A percentile compares a stretch with the other conserved stretches of the same genome.
Evolutionary conservation across 2,113 vertebrate genomes (phyloP).

Genomic region (Aldabrachelys gigantea): DNA sequence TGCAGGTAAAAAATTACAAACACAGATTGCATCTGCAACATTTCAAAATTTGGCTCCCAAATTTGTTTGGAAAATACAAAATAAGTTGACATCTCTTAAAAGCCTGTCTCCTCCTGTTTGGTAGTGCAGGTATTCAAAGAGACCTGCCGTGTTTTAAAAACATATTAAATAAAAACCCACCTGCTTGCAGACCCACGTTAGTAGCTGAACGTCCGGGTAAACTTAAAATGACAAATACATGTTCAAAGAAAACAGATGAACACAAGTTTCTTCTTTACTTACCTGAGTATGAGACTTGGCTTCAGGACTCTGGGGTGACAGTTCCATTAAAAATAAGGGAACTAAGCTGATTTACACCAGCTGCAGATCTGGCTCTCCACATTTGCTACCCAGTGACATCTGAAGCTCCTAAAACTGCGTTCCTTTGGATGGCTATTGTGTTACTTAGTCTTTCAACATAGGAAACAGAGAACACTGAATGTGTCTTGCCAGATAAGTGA

Average conservation of each 20-base stretch:
- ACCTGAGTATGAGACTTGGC: neutral
- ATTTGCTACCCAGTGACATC: neutral
- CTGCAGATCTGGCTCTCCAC: accelerated
- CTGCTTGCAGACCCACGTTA: neutral
- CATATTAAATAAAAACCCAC: neutral
- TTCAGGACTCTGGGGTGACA: neutral
- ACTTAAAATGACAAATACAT: neutral
- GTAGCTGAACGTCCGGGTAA: neutral
- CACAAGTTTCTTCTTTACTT: neutral
- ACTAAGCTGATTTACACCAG: neutral
- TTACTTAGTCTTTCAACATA: neutral
- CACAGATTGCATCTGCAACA: neutral
- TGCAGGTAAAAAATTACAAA: neutral
- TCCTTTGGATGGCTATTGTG: neutral
- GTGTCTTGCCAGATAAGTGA: neutral
- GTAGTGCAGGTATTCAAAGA: neutral
- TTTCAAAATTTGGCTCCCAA: neutral
- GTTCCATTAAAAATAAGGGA: neutral
- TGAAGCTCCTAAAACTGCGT: neutral
- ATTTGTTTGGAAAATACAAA: neutral
- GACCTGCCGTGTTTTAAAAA: neutral
- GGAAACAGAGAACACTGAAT: neutral
- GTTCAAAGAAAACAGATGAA: neutral
- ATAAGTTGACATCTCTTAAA: neutral
- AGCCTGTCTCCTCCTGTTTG: neutral